phyloP scores from a whole-genome alignment of 1,140 invertebrate species.

The Lamellibrachia luymesi region DNA sequence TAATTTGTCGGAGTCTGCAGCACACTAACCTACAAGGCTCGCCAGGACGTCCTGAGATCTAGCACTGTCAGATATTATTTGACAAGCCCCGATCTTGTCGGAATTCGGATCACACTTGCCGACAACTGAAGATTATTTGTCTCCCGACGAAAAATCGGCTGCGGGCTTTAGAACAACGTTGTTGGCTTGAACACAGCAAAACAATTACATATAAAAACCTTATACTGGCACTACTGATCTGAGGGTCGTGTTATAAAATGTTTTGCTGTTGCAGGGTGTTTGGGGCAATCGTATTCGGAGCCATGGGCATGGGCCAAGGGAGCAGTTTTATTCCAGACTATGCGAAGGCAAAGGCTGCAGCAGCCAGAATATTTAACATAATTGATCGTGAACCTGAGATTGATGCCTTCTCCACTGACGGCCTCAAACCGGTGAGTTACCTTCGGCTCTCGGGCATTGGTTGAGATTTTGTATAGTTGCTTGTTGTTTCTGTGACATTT shows the following conservation, averaged over 20 bases:
- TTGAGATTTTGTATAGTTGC: background rate
- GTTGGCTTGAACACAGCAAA: too few species aligned
- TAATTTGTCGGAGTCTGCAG: too few species aligned
- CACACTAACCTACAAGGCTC: too few species aligned
- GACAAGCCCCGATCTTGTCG: too few species aligned
- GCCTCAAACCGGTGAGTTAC: constrained; percentile 39
- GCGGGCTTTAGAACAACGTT: too few species aligned
- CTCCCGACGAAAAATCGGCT: too few species aligned
- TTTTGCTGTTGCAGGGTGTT: constrained; percentile 67
- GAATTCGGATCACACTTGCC: too few species aligned
- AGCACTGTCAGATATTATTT: too few species aligned
- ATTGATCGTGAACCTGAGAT: constrained; percentile 60
- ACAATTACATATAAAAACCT: background rate
- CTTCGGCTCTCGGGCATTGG: background rate
- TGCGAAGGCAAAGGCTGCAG: constrained; percentile 79
- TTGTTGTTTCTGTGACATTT: background rate
- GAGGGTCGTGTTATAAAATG: background rate
- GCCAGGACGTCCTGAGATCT: too few species aligned
- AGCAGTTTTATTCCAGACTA: constrained; percentile 85
- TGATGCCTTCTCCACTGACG: constrained; percentile 50
- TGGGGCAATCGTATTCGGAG: constrained; percentile 80
- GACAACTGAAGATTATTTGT: too few species aligned
- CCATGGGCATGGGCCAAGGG: constrained; percentile 82
- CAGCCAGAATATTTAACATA: constrained; percentile 61
- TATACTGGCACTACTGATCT: background rate